Conservation (phyloP, 2,113 vertebrate species). For the Rutilus rutilus region DNA sequence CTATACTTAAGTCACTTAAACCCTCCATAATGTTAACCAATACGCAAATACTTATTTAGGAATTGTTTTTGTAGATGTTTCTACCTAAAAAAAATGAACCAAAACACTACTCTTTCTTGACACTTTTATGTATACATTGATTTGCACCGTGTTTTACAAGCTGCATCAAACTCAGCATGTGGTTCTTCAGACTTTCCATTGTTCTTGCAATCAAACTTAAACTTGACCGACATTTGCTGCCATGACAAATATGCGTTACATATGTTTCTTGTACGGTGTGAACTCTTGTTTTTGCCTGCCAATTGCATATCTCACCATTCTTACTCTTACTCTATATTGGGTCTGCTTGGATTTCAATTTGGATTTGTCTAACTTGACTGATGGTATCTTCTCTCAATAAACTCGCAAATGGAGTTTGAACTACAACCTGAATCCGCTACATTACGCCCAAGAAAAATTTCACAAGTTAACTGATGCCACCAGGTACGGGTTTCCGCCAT, state of each 20-base stretch:
- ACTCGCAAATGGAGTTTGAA: conserved; percentile 32
- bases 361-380: conserved; percentile 23
- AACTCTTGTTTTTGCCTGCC: neutral
- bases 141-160: neutral
- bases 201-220: neutral
- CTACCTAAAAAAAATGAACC: neutral
- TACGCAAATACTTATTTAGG: neutral
- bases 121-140: neutral
- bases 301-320: conserved; percentile 9
- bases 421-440: conserved; percentile 21
- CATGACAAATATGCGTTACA: neutral
- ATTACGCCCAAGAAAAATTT: neutral
- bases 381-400: conserved; percentile 35
- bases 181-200: neutral
- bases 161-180: neutral
- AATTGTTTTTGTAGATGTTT: neutral
- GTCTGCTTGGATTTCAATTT: conserved; percentile 28
- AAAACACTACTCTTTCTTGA: neutral
- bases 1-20: neutral
- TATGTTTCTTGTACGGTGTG: neutral
- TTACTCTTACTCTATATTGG: neutral
- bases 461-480: neutral
- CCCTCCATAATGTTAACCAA: neutral
- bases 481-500: neutral
- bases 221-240: neutral